A percentile compares a stretch with the other conserved stretches of the same genome.
Conservation (phyloP, 2,113 vertebrate species). For the Hoplias malabaricus region DNA sequence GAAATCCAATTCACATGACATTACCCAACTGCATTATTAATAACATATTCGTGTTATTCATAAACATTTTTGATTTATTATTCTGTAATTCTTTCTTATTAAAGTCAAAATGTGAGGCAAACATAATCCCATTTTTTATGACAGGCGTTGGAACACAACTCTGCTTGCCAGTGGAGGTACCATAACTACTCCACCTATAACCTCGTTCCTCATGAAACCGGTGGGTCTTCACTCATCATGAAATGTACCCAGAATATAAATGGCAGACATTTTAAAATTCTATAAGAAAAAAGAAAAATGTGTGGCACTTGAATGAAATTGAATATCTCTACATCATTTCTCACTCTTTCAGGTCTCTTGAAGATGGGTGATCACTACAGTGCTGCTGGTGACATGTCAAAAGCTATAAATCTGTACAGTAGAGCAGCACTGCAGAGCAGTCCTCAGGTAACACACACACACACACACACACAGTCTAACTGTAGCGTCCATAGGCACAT, state of each 20-base stretch:
- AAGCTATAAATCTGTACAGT: constrained; percentile 83
- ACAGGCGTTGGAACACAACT: constrained; percentile 77
- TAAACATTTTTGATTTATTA: too few species aligned
- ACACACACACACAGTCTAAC: neutral
- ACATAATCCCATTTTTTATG: neutral
- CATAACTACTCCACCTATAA: constrained; percentile 88
- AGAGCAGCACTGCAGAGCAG: constrained; percentile 83
- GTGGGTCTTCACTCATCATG: constrained; percentile 72
- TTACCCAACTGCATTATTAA: too few species aligned
- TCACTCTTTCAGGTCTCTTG: constrained; percentile 78
- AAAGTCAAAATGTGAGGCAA: too few species aligned
- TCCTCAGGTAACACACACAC: constrained; percentile 79
- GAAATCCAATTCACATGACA: too few species aligned
- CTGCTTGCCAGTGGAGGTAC: constrained; percentile 87
- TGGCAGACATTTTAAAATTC: too few species aligned
- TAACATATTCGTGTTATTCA: too few species aligned
- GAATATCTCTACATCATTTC: constrained; percentile 8
- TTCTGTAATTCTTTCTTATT: too few species aligned
- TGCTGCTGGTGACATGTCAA: constrained; percentile 67
- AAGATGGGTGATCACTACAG: constrained; percentile 92
- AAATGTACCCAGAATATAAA: too few species aligned
- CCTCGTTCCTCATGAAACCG: constrained; percentile 79
- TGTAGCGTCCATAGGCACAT: neutral
- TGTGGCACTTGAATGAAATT: too few species aligned
- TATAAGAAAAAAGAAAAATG: too few species aligned